Base-by-base conservation (phyloP, 2,888 invertebrate species). In the Oegoconia quadripuncta region DNA sequence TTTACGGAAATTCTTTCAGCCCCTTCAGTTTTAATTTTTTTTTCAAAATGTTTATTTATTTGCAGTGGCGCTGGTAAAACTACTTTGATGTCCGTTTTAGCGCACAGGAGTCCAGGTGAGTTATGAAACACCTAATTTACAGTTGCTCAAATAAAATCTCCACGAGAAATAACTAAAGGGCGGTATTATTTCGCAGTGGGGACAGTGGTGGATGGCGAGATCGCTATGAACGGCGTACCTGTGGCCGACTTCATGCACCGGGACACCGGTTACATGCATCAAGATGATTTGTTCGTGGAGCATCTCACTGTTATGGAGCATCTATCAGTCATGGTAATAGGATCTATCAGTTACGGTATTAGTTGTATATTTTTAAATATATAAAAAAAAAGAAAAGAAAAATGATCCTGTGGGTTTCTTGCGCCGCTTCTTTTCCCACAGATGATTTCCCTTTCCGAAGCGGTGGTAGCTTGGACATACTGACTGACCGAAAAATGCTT, bases 21-120 rank as follows among this genome's bases (percentile, higher is more conserved):
- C n/a, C n/a, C n/a, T n/a, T n/a, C 9, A 9, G 4, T 16, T 29
- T 3, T 8, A 13, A 28, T 15, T 15, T 15, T 28, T 15, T 14
- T 7, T 13, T 7, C 2, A 11, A 2, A n/a, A 28, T 28, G 1
- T 3, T 11, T 4, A 11, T 25, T 25, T 11, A 2, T 52, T 88
- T 88, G 36, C 74, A 94, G 94, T 75, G 97, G 97, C 9, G 94
- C 96, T 9, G 97, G 97, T 0, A 97, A 97, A 83, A 96, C 95
- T 43, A 96, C 97, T 0, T 77, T 97, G 33, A 94, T 97, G 94
- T 90, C 93, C 36, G 93, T 95, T 13, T 76, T 97, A 42, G 96
- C 95, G 9, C 91, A 93, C 68, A 89, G 96, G 65, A 91, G 89
- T 59, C 89, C 92, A 67, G 90, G 95, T 95, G 82, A 88, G 79